Evolutionary conservation across 1,140 invertebrate genomes (phyloP).

Genomic region (Brachionus rubens): DNA sequence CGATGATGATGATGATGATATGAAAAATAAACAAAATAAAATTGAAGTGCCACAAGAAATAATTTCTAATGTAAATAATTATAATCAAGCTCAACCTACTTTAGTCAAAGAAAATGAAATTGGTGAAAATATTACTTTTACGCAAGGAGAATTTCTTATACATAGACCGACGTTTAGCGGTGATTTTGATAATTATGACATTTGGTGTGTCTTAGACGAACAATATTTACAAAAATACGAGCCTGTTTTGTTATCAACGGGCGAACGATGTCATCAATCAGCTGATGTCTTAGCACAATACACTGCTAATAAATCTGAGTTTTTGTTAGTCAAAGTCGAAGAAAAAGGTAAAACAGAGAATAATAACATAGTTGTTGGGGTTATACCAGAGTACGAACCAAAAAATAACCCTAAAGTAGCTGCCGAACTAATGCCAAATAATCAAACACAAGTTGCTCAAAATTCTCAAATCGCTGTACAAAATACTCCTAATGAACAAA

Average conservation of each 20-base stretch:
- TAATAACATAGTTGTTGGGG: conserved; percentile 41
- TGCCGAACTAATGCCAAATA: not conserved
- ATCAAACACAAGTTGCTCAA: not conserved
- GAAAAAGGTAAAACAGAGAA: conserved; percentile 46
- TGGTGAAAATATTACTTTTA: conserved; percentile 12
- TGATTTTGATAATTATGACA: conserved; percentile 46
- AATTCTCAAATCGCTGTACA: not conserved
- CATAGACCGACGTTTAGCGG: conserved; percentile 42
- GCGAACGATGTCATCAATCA: conserved; percentile 38
- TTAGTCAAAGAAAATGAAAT: not conserved
- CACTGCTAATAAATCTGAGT: conserved; percentile 27
- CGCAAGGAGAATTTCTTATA: conserved; percentile 36
- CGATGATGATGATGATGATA: not conserved
- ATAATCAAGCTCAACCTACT: not conserved
- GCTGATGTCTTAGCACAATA: conserved; percentile 41
- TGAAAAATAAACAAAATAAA: conserved; percentile 15
- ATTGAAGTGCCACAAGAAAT: not conserved
- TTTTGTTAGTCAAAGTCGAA: conserved; percentile 39
- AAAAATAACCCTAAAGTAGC: conserved; percentile 34
- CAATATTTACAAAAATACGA: conserved; percentile 44
- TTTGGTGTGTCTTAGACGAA: conserved; percentile 40
- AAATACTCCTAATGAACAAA: not conserved
- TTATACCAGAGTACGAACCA: conserved; percentile 26
- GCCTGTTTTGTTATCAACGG: conserved; percentile 42
- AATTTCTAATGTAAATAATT: not conserved